Conservation (phyloP, 35 echinoderm and acorn worm species). For the Amphiura filiformis region DNA sequence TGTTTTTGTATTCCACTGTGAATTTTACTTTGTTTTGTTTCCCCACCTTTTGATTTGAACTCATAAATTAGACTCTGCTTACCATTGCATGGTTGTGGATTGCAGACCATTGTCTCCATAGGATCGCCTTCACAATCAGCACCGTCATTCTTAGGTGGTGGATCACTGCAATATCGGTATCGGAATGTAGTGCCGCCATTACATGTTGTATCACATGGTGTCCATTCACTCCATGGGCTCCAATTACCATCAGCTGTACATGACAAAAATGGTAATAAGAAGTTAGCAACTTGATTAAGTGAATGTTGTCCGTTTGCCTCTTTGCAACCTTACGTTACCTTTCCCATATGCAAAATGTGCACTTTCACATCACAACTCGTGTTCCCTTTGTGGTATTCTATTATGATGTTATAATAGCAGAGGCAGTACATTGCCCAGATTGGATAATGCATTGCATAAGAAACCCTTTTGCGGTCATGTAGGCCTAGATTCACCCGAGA, state of each 20-base stretch:
- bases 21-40: too few relatives aligned
- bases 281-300: neutral
- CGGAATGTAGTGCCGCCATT: slow-evolving; percentile 61
- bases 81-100: slow-evolving; percentile 21
- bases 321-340: too few relatives aligned
- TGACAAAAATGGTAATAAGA: neutral
- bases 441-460: too few relatives aligned
- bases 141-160: slow-evolving; percentile 83
- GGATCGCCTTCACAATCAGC: slow-evolving; percentile 55
- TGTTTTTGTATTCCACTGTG: too few relatives aligned
- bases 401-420: too few relatives aligned
- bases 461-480: too few relatives aligned
- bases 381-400: too few relatives aligned
- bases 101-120: slow-evolving; percentile 62
- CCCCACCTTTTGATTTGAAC: too few relatives aligned
- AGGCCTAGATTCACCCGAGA: too few relatives aligned
- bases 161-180: slow-evolving; percentile 71
- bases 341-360: too few relatives aligned
- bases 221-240: slow-evolving; percentile 81
- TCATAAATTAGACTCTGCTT: too few relatives aligned
- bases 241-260: slow-evolving; percentile 78
- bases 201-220: slow-evolving; percentile 63
- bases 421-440: too few relatives aligned
- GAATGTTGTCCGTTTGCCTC: neutral
- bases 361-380: neutral